A percentile compares a stretch with the other conserved stretches of the same genome.
These are phyloP conservation scores for Abrostola triplasia DNA, from an alignment of 2,888 invertebrate species.

Conservation along the genomic window DNA sequence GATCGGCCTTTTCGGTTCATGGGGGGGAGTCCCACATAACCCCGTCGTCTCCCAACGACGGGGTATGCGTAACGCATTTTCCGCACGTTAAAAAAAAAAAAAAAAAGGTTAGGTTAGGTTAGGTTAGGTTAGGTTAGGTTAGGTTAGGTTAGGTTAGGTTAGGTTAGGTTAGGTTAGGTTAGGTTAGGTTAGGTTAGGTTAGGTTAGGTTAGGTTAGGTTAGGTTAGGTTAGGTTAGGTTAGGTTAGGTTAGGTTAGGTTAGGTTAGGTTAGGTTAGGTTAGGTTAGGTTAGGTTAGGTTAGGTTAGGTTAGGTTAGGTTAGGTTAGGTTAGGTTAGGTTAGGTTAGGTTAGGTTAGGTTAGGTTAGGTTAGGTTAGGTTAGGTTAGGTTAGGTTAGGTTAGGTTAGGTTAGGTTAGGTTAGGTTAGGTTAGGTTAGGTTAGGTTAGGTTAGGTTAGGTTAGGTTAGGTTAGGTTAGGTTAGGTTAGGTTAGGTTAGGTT, in stretches of 20 bases:
- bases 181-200: conserved; percentile 6
- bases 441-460: conserved; percentile 6
- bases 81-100: no score
- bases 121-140: conserved; percentile 6
- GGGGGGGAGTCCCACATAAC: no score
- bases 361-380: conserved; percentile 6
- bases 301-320: conserved; percentile 6
- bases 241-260: conserved; percentile 6
- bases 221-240: conserved; percentile 6
- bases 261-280: conserved; percentile 6
- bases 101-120: conserved; percentile 6
- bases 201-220: conserved; percentile 6
- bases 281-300: conserved; percentile 6
- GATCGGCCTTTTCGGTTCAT: no score
- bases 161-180: conserved; percentile 6
- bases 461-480: conserved; percentile 6
- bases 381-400: conserved; percentile 6
- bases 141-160: conserved; percentile 6
- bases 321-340: conserved; percentile 6
- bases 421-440: conserved; percentile 6
- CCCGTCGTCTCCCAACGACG: no score
- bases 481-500: conserved; percentile 6
- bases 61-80: no score
- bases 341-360: conserved; percentile 6
- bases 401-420: conserved; percentile 6